Evolutionary conservation across 2,888 invertebrate genomes (phyloP).

Genomic region (Lochmaea crataegi): DNA sequence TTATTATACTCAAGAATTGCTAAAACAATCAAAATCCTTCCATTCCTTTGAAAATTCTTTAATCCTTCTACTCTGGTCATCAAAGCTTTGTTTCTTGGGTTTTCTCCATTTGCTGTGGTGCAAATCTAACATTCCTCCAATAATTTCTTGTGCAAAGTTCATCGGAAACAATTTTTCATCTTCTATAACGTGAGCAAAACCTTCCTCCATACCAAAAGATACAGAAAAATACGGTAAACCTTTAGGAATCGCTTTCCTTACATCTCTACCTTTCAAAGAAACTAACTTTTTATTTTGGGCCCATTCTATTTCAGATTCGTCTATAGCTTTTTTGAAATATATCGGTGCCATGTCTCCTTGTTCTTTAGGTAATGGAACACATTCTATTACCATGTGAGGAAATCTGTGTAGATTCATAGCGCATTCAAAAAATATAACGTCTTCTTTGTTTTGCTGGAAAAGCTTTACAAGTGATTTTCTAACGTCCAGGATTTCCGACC

Average conservation of each 20-base stretch:
- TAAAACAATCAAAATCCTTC: constrained; percentile 72
- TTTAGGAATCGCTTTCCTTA: constrained; percentile 88
- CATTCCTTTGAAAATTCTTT: constrained; percentile 78
- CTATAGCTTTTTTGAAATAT: constrained; percentile 97
- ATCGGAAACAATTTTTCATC: constrained; percentile 87
- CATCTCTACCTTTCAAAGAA: constrained; percentile 74
- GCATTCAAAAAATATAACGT: constrained; percentile 92
- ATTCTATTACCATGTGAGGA: constrained; percentile 90
- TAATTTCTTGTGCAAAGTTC: constrained; percentile 95
- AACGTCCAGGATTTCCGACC: constrained; percentile 87
- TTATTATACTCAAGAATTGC: constrained; percentile 19
- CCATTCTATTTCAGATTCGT: constrained; percentile 97
- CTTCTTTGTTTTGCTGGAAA: constrained; percentile 78
- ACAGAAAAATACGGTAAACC: constrained; percentile 96
- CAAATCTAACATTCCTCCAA: constrained; percentile 94
- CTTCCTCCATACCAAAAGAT: constrained; percentile 90
- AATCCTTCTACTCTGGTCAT: constrained; percentile 81
- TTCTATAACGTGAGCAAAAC: constrained; percentile 98
- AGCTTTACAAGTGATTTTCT: constrained; percentile 82
- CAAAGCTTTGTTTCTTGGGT: constrained; percentile 79
- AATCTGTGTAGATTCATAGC: constrained; percentile 75
- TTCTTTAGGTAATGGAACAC: constrained; percentile 87
- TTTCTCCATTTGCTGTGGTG: constrained; percentile 89
- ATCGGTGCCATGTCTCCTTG: constrained; percentile 91
- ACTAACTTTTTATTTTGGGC: constrained; percentile 92